Conservation (phyloP, 2,888 invertebrate species). For the Harpagoxenus sublaevis region DNA sequence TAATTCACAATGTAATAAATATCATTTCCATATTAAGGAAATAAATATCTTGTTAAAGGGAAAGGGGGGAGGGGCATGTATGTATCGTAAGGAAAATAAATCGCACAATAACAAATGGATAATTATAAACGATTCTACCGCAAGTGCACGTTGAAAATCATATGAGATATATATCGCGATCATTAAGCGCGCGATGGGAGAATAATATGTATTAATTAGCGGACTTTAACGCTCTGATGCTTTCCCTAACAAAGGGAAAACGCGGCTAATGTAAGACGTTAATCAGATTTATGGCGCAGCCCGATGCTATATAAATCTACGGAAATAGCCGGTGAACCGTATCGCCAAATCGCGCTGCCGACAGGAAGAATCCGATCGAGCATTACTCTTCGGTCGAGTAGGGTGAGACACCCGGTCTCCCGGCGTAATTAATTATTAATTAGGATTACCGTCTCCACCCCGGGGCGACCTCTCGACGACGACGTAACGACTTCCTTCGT, state of each 20-base stretch:
- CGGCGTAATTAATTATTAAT: slow-evolving; percentile 78
- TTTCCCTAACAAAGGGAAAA: slow-evolving; percentile 52
- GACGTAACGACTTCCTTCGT: slow-evolving; percentile 80
- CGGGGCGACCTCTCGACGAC: slow-evolving; percentile 74
- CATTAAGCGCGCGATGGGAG: slow-evolving; percentile 23
- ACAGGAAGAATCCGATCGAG: slow-evolving; percentile 77
- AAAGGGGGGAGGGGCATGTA: not conserved
- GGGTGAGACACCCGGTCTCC: slow-evolving; percentile 48
- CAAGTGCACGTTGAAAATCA: slow-evolving; percentile 7
- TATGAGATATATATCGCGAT: slow-evolving; percentile 3
- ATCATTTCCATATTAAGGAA: slow-evolving; percentile 1
- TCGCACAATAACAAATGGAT: not conserved
- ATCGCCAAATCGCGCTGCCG: slow-evolving; percentile 70
- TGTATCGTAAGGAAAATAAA: not conserved
- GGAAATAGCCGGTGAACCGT: slow-evolving; percentile 60
- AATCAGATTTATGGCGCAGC: slow-evolving; percentile 45
- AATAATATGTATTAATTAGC: slow-evolving; percentile 47
- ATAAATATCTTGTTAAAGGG: not conserved
- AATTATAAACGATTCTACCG: not conserved
- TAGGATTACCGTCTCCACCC: slow-evolving; percentile 74
- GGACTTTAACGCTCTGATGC: slow-evolving; percentile 42
- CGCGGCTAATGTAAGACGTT: slow-evolving; percentile 46
- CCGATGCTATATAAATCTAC: slow-evolving; percentile 38
- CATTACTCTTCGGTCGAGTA: slow-evolving; percentile 68
- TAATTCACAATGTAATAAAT: not conserved